Evolutionary conservation across 35 echinoderm and acorn worm species (phyloP).

Genomic region (Eucidaris tribuloides): DNA sequence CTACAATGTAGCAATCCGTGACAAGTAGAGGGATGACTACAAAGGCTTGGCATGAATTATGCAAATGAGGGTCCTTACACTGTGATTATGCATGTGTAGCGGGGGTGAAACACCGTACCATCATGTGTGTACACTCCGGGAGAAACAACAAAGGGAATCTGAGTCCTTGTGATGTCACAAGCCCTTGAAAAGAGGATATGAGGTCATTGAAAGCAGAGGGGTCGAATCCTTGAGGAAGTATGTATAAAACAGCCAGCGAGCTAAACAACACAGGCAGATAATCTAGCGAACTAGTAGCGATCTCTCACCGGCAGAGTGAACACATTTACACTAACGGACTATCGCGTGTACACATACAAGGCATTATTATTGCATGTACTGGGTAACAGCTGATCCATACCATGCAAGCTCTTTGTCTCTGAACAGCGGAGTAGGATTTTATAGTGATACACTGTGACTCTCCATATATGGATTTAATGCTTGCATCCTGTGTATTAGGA

Average conservation of each 20-base stretch:
- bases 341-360: neutral
- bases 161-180: constrained; percentile 20
- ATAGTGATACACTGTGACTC: too few relatives aligned
- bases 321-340: neutral
- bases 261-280: neutral
- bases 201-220: neutral
- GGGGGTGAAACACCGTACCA: constrained; percentile 32
- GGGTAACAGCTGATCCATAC: neutral
- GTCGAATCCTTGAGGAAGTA: neutral
- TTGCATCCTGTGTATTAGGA: too few relatives aligned
- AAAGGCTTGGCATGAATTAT: too few relatives aligned
- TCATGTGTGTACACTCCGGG: neutral
- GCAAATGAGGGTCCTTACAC: neutral
- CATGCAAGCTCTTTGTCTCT: too few relatives aligned
- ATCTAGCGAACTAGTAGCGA: neutral
- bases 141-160: neutral
- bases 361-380: neutral
- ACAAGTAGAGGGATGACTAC: too few relatives aligned
- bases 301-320: neutral
- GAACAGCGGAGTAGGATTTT: too few relatives aligned
- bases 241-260: neutral
- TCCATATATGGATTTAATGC: too few relatives aligned
- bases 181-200: neutral
- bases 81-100: constrained; percentile 4
- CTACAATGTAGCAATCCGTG: too few relatives aligned